phyloP scores from a whole-genome alignment of 2,888 invertebrate genomes.

The Cheilosia scutellata region DNA sequence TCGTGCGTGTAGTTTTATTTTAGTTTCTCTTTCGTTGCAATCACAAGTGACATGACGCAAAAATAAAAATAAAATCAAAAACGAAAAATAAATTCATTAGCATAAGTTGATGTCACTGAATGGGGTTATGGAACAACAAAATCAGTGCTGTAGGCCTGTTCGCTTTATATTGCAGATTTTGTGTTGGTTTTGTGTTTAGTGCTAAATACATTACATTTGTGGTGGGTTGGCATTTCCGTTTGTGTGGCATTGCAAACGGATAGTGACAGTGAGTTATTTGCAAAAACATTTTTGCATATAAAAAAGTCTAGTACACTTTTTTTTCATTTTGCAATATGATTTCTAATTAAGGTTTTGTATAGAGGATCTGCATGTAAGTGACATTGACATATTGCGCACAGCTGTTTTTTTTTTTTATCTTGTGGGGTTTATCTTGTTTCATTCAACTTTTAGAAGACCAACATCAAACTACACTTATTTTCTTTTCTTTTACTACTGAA shows the following conservation, averaged over 20 bases:
- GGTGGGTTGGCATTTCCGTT: constrained; percentile 3
- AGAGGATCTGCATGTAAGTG: too few species aligned
- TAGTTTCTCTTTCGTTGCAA: constrained; percentile 39
- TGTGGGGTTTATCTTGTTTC: too few species aligned
- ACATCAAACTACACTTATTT: too few species aligned
- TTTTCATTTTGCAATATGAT: too few species aligned
- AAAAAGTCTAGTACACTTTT: too few species aligned
- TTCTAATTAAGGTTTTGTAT: too few species aligned
- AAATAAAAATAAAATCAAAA: constrained; percentile 19
- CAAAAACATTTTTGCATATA: too few species aligned
- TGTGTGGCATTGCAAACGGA: not conserved
- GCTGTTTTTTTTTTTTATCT: too few species aligned
- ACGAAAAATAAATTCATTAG: constrained; percentile 7
- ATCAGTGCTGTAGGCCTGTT: not conserved
- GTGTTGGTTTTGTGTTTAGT: not conserved
- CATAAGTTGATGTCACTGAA: constrained; percentile 25
- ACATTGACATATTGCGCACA: too few species aligned
- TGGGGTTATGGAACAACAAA: constrained; percentile 1
- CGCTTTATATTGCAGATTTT: not conserved
- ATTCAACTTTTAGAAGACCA: too few species aligned
- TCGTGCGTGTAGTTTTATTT: constrained; percentile 5
- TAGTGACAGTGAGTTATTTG: too few species aligned
- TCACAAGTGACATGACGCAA: constrained; percentile 2
- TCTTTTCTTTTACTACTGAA: too few species aligned
- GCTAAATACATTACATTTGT: not conserved